Conservation (phyloP, 2,888 invertebrate genomes). For the Ophion ellenae region DNA sequence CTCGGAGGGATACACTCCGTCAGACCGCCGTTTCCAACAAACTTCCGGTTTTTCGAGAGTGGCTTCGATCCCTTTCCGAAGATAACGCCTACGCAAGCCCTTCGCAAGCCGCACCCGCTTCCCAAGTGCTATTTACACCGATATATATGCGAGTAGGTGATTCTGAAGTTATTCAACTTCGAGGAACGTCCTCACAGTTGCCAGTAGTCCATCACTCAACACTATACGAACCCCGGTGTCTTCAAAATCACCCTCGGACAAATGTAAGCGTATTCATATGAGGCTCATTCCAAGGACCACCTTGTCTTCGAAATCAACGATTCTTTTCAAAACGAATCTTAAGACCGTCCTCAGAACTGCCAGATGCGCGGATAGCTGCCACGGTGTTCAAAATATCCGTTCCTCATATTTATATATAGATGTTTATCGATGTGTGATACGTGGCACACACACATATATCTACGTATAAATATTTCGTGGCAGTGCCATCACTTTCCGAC, state of each 20-base stretch:
- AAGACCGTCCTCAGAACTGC: neutral
- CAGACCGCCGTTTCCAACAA: conserved; percentile 56
- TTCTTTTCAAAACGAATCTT: neutral
- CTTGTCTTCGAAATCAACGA: neutral
- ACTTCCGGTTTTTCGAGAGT: conserved; percentile 58
- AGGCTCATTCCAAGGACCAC: neutral
- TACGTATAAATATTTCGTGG: neutral
- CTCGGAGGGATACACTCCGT: conserved; percentile 43
- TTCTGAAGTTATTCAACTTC: neutral
- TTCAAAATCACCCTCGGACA: neutral
- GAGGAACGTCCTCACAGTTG: neutral
- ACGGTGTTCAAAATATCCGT: neutral
- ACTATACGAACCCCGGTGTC: neutral
- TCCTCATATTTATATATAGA: neutral
- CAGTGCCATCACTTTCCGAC: conserved; percentile 38
- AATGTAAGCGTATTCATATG: neutral
- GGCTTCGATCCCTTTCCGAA: conserved; percentile 32
- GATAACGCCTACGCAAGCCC: conserved; percentile 30
- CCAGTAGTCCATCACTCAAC: neutral
- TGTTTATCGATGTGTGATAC: neutral
- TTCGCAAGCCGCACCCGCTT: conserved; percentile 27
- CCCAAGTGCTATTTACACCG: conserved; percentile 2
- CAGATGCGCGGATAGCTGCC: neutral
- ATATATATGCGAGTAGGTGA: neutral
- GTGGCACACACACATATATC: neutral